A percentile compares a stretch with the other conserved stretches of the same genome.
phyloP scores from a whole-genome alignment of 2,113 vertebrate species.

The Actinemys pallida region DNA sequence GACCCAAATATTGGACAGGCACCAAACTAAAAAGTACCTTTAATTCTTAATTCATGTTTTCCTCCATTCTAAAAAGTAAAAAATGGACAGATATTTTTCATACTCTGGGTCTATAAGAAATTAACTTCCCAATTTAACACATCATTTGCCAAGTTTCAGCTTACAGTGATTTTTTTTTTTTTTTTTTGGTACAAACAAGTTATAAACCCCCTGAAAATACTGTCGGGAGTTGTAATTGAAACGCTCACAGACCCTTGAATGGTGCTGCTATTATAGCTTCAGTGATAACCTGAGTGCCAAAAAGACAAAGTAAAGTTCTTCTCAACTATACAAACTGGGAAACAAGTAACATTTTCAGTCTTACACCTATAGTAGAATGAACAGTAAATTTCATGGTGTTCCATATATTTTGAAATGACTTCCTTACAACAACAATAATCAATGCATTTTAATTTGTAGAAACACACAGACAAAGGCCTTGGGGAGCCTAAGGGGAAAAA shows the following conservation, averaged over 20 bases:
- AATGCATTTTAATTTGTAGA: not conserved
- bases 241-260: conserved; percentile 14
- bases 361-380: conserved; percentile 42
- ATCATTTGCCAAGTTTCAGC: conserved; percentile 61
- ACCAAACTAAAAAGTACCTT: not conserved
- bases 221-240: conserved; percentile 55
- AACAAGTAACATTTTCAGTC: not conserved
- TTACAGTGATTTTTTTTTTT: conserved; percentile 57
- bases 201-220: conserved; percentile 66
- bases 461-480: not conserved
- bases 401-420: conserved; percentile 62
- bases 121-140: conserved; percentile 60
- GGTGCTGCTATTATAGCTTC: conserved; percentile 21
- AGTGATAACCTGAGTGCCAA: conserved; percentile 63
- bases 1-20: not conserved
- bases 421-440: not conserved
- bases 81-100: conserved; percentile 50
- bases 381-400: conserved; percentile 59
- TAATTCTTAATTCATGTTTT: conserved; percentile 67
- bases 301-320: conserved; percentile 53
- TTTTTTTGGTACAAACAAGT: conserved; percentile 47
- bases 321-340: conserved; percentile 49
- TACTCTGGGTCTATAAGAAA: conserved; percentile 68
- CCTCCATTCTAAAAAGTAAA: conserved; percentile 62
- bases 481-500: not conserved